These are phyloP conservation scores for Perccottus glenii DNA, from an alignment of 2,113 vertebrate species.

Conservation along the genomic window DNA sequence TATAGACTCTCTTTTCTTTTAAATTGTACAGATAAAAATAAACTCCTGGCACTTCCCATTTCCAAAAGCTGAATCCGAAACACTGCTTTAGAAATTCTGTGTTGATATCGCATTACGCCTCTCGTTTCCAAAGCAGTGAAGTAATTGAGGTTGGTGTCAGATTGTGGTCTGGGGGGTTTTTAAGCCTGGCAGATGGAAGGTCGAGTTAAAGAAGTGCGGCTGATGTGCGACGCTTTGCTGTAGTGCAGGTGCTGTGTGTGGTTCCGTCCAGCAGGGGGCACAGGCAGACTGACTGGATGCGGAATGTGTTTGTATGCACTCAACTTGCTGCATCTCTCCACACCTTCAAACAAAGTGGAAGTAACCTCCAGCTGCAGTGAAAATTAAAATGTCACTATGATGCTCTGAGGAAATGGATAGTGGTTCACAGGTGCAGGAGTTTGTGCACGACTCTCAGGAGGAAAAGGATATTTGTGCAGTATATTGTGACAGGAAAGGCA, in stretches of 20 bases:
- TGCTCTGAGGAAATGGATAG: background rate
- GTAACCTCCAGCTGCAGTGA: conserved; percentile 6
- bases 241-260: conserved; percentile 14
- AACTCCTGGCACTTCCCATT: conserved; percentile 71
- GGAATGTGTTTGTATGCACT: conserved; percentile 15
- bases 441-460: background rate
- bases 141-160: conserved; percentile 78
- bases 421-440: background rate
- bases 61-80: conserved; percentile 62
- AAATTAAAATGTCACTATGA: conserved; percentile 4
- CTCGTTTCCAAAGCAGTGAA: conserved; percentile 68
- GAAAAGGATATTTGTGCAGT: background rate
- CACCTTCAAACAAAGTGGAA: conserved; percentile 19
- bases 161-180: conserved; percentile 71
- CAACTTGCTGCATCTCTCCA: background rate
- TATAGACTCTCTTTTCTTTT: conserved; percentile 56
- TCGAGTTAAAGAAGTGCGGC: conserved; percentile 60
- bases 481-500: background rate
- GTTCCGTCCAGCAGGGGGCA: conserved; percentile 76
- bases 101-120: conserved; percentile 73
- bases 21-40: conserved; percentile 70
- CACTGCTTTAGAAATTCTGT: conserved; percentile 65
- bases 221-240: conserved; percentile 47
- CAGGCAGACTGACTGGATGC: conserved; percentile 59
- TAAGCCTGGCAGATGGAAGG: conserved; percentile 67